Evolutionary conservation across 1,140 invertebrate species (phyloP), one percentile per base, ranked within the genome.

Genomic region (Drosophila tani): DNA sequence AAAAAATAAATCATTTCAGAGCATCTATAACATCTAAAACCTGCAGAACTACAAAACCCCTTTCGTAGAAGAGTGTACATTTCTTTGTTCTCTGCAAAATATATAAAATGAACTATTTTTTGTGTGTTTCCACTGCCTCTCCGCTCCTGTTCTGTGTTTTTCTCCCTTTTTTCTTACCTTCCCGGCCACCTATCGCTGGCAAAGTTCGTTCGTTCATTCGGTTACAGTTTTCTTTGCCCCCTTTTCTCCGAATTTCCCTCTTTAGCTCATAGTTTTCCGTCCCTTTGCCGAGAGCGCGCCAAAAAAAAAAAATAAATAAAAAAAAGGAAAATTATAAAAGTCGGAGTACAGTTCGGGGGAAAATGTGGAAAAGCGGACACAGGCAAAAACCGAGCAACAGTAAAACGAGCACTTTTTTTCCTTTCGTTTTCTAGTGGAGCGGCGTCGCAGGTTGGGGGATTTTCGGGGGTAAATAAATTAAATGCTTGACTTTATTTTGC

Each of bases 401-500:
- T 88, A 88, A 87, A 90, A 88, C 69, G 81, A 81, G 59, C 65
- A 40, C 69, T 47, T 74, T 74, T 83, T 73, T 63, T 56, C 65
- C 19, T 57, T 67, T 82, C 62, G 50, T 69, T 46, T 53, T 56
- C 65, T 67, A 38, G 32, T 17, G 46, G 49, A 29, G 50, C 32
- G 8, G 50, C 19, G 8, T 8, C 12, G 12, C 27, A 14, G 21
- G 40, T 19, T 15, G 46, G 59, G 40, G 19, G 51, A 49, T 63
- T 79, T 65, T 67, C 14, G 58, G 76, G 75, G 79, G 68, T 81
- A 88, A 88, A 87, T 88, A 87, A 87, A 88, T 87, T 88, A 87
- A 87, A 87, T 88, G 84, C 85, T 87, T 75, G 69, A 88, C 83
- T 88, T 87, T 87, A 88, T 87, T 87, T 88, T 88, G 70, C 55